Evolutionary conservation across 2,113 vertebrate genomes (phyloP).

Genomic region (Otis tarda): DNA sequence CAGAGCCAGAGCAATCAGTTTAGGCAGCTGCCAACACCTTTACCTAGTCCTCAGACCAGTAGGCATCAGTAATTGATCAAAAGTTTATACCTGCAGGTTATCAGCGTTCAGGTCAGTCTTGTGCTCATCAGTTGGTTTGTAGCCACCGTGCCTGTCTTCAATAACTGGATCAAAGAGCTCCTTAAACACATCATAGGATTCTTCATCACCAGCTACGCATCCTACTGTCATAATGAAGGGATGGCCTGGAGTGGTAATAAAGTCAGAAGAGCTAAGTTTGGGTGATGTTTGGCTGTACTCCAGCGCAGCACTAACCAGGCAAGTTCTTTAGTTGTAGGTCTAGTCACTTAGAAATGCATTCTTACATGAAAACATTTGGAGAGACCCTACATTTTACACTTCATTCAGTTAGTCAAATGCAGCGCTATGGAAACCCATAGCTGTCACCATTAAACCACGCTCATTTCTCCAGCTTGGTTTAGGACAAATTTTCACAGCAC

Average conservation of each 20-base stretch:
- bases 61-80: background rate
- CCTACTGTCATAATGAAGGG: slow-evolving; percentile 97
- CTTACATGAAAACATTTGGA: background rate
- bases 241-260: slow-evolving; percentile 81
- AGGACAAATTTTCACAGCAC: slow-evolving; percentile 28
- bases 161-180: slow-evolving; percentile 95
- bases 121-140: slow-evolving; percentile 93
- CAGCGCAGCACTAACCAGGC: slow-evolving; percentile 23
- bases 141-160: slow-evolving; percentile 91
- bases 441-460: background rate
- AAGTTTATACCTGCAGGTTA: slow-evolving; percentile 85
- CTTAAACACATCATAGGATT: slow-evolving; percentile 90
- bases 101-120: slow-evolving; percentile 90
- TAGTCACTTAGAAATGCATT: slow-evolving; percentile 29
- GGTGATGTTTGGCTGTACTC: background rate
- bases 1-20: background rate
- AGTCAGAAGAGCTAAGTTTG: slow-evolving; percentile 42
- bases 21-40: background rate
- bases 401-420: background rate
- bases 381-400: background rate
- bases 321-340: slow-evolving; percentile 36
- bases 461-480: slow-evolving; percentile 4
- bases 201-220: slow-evolving; percentile 93
- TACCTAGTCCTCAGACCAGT: background rate
- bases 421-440: slow-evolving; percentile 3